phyloP scores from a whole-genome alignment of 2,113 vertebrate species.

The Pelecanus crispus region DNA sequence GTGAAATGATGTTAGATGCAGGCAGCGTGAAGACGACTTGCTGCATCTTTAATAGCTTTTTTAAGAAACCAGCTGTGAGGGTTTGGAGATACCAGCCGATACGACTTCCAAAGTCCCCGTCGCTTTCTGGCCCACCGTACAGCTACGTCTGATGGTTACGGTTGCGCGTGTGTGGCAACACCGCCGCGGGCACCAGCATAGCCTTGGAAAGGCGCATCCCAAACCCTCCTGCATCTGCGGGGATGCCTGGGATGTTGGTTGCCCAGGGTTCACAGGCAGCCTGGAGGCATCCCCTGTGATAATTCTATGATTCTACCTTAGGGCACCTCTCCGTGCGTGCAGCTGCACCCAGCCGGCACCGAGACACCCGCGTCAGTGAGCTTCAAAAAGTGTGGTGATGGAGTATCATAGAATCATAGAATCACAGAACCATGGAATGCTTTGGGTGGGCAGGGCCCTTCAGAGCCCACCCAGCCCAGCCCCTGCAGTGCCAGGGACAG shows the following conservation, averaged over 20 bases:
- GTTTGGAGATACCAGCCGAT: background rate
- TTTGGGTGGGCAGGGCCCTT: no score
- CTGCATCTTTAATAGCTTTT: background rate
- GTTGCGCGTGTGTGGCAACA: fast-evolving
- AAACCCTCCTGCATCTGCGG: background rate
- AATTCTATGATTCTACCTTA: no score
- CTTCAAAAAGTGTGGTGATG: fast-evolving
- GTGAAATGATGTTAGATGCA: background rate
- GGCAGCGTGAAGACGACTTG: background rate
- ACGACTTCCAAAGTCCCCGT: fast-evolving
- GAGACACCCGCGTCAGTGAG: background rate
- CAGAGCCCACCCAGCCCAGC: no score
- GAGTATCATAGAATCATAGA: no score
- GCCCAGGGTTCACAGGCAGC: background rate
- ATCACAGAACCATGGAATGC: no score
- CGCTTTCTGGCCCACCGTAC: fast-evolving
- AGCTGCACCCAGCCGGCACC: background rate
- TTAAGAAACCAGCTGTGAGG: background rate
- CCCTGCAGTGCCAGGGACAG: no score
- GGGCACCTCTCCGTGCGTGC: background rate
- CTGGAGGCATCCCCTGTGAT: background rate
- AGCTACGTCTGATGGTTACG: fast-evolving
- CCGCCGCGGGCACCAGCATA: background rate
- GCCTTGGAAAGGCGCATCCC: background rate
- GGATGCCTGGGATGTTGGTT: fast-evolving